Evolutionary conservation across 2,888 invertebrate species (phyloP), one percentile per base, ranked within the genome.

Genomic region (Tridacna gigas): DNA sequence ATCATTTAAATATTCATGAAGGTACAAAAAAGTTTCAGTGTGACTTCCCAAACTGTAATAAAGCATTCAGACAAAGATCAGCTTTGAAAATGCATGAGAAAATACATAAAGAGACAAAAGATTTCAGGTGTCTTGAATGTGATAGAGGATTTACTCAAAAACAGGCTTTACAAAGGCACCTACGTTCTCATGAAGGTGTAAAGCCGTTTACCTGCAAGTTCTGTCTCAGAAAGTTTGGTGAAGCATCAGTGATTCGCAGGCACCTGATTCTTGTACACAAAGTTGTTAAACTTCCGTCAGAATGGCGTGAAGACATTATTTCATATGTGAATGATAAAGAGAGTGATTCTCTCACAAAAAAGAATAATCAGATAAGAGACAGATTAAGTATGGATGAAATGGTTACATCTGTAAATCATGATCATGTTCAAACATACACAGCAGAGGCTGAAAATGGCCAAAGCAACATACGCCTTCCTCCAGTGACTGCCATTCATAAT

Each of bases 91-190:
- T 95, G 77, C 95, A 95, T 89, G 90, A 92, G 84, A 92, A 94
- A 48, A 94, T 94, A 82, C 95, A 95, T 88, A 90, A 90, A 80
- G 94, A 94, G 28, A 91, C 93, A 75, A 94, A 93, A 86, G 93
- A 93, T 67, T 94, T 93, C 83, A 86, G 83, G 11, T 95, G 95
- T 82, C 81, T 86, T 9, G 92, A 94, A 67, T 95, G 95, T 89
- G 94, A 94, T 45, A 92, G 94, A 77, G 94, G 94, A 67, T 95
- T 95, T 83, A 95, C 95, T 47, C 95, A 95, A 73, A 94, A 95
- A 48, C 95, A 95, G 82, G 92, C 95, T 37, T 88, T 95, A 51
- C 94, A 95, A 84, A 93, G 95, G 75, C 95, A 95, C 86, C 92
- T 94, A 76, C 91, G 95, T 89, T 94, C 95, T 89, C 95, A 95